Evolutionary conservation across 2,797 vertebrate species (phyloP), one percentile per base, ranked within the genome.

Genomic region (Erethizon dorsatum): DNA sequence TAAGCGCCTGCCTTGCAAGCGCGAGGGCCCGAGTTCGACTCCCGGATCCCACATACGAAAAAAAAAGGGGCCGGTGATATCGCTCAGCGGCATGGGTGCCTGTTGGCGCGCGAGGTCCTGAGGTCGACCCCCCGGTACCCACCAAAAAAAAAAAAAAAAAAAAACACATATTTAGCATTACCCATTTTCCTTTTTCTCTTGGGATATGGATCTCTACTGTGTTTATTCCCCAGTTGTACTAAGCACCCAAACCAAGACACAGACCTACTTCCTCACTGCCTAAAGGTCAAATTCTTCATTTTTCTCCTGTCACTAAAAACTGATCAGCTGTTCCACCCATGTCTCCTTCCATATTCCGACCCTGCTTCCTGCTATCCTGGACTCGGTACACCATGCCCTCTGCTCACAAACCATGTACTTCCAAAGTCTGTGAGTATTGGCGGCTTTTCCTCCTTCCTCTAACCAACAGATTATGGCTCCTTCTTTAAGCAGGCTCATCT

Each of bases 161-260:
- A 65, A 90, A 93, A 91, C 50, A 95, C 13, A 56, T 1, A 84
- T 45, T 26, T 80, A 93, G 22, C 24, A 45, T 56, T 65, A 69
- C 6, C 67, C 26, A 45, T 61, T 61, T 52, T 20, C 7, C 7
- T 80, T 78, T 26, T 91, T 78, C 37, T 67, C 0, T 1, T 52
- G 20, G 37, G 37, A 33, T 57, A 20, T 59, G 5, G 5, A 31
- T 54, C 3, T 78, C 13, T 33, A 33, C 33, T 86, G 31, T 63
- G 45, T 71, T 79, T 61, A 83, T 41, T 91, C 20, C 45, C 12
- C 54, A 31, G 41, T 20, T 85, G 15, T 47, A 59, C 2, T n/a
- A 67, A 89, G 28, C 33, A 87, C 33, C 84, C 37, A 41, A 41
- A 41, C 37, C 37, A 41, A 41, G 61, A 33, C 50, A 73, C 2